Evolutionary conservation across 1,140 invertebrate genomes (phyloP).

Genomic region (Dendrolimus punctatus): DNA sequence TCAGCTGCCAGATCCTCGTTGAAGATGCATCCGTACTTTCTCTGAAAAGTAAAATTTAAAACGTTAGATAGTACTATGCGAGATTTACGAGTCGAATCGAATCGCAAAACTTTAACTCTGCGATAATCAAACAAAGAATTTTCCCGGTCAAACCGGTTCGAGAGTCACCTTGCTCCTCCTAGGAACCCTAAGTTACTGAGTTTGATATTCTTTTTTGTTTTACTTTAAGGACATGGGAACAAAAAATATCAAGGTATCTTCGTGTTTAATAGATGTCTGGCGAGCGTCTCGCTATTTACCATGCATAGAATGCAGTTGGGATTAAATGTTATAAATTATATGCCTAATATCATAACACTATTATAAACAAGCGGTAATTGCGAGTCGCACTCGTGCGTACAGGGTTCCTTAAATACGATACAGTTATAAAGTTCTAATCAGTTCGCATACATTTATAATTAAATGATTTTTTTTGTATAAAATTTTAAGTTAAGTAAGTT

Average conservation of each 20-base stretch:
- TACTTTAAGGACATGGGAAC: conserved; percentile 26
- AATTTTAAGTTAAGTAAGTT: too few species aligned
- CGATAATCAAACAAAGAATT: conserved; percentile 61
- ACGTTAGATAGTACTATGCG: not conserved
- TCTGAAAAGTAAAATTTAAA: conserved; percentile 35
- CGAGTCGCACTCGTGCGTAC: too few species aligned
- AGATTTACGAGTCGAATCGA: conserved; percentile 18
- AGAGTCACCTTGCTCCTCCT: conserved; percentile 40
- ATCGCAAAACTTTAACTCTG: conserved; percentile 37
- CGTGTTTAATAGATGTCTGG: not conserved
- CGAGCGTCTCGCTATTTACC: not conserved
- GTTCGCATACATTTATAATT: too few species aligned
- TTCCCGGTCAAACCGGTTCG: conserved; percentile 51
- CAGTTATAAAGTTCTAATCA: too few species aligned
- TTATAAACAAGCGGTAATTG: too few species aligned
- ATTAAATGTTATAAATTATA: too few species aligned
- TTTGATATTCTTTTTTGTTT: conserved; percentile 48
- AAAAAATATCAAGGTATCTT: conserved; percentile 7
- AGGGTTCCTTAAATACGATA: too few species aligned
- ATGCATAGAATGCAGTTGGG: too few species aligned
- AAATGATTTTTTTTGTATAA: too few species aligned
- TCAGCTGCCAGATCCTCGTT: conserved; percentile 40
- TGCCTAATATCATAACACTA: too few species aligned
- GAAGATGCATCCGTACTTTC: conserved; percentile 43
- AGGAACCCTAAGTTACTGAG: conserved; percentile 52